phyloP scores from a whole-genome alignment of 2,113 vertebrate species.

The Apodemus sylvaticus region DNA sequence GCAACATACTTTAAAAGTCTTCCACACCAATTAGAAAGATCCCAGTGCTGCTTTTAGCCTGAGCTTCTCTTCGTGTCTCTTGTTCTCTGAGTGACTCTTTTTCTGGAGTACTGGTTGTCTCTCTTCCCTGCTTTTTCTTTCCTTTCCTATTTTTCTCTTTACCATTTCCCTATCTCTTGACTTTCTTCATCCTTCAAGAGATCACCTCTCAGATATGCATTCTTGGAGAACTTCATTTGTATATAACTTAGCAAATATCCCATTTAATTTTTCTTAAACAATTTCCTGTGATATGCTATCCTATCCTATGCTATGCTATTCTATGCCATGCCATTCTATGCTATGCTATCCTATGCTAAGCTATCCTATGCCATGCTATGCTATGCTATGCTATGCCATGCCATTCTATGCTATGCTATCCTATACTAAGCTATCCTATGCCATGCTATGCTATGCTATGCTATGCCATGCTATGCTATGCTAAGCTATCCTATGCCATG shows the following conservation, averaged over 20 bases:
- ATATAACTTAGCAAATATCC: not conserved
- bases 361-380: no score
- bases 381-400: no score
- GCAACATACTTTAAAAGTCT: not conserved
- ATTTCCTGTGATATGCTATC: not conserved
- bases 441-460: no score
- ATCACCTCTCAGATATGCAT: not conserved
- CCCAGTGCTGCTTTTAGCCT: not conserved
- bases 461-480: no score
- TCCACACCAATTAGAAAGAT: not conserved
- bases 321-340: no score
- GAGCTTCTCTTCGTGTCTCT: not conserved
- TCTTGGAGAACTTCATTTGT: not conserved
- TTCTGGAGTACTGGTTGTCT: not conserved
- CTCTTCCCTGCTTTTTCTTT: not conserved
- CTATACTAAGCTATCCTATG: no score
- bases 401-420: no score
- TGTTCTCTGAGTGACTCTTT: not conserved
- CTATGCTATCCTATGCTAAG: no score
- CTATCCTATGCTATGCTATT: no score
- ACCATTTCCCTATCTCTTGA: not conserved
- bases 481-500: no score
- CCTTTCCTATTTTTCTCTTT: conserved; percentile 17
- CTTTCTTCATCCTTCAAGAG: not conserved
- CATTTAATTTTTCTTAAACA: not conserved